Evolutionary conservation across 1,140 invertebrate genomes (phyloP), one percentile per base, ranked within the genome.

Genomic region (Drosophila watanabei): DNA sequence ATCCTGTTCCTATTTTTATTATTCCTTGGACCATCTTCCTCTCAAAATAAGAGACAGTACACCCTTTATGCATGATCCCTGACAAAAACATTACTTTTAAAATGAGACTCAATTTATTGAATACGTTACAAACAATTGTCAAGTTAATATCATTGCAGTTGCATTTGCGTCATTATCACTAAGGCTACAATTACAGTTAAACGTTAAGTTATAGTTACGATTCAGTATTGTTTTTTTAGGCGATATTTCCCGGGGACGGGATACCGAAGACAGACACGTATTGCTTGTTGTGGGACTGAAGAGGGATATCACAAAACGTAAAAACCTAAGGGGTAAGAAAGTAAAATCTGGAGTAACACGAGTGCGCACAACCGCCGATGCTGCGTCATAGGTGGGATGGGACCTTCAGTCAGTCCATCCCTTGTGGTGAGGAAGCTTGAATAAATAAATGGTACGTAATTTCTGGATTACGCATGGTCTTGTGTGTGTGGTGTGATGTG

Each of bases 291-390:
- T 60, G 51, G 57, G 58, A 77, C 66, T 73, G 51, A n/a, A n/a
- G 28, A 59, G 45, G 66, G 64, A 73, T 88, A 87, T 87, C 83
- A 87, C 84, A 79, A 48, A 80, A 72, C 61, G 46, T 48, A 72
- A 64, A 64, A 78, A 68, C 24, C 54, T 64, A 73, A 62, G 37
- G 69, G 52, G 54, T 49, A 68, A 63, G 41, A 70, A 79, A 54
- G 30, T 75, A 75, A 79, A 80, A 72, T 48, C 51, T 37, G 33
- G 48, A 60, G 45, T 66, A 39, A 41, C 43, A 71, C 33, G 46
- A 28, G 5, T 33, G 35, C 37, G 39, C 46, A 24, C 32, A 43
- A 20, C 30, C 32, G 24, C 16, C 45, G 32, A 39, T n/a, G 45
- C 39, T 71, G 76, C 51, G 76, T 79, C 56, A 75, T 66, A 46